Evolutionary conservation across 1,140 invertebrate species (phyloP), one percentile per base, ranked within the genome.

Genomic region (Babylonia areolata): DNA sequence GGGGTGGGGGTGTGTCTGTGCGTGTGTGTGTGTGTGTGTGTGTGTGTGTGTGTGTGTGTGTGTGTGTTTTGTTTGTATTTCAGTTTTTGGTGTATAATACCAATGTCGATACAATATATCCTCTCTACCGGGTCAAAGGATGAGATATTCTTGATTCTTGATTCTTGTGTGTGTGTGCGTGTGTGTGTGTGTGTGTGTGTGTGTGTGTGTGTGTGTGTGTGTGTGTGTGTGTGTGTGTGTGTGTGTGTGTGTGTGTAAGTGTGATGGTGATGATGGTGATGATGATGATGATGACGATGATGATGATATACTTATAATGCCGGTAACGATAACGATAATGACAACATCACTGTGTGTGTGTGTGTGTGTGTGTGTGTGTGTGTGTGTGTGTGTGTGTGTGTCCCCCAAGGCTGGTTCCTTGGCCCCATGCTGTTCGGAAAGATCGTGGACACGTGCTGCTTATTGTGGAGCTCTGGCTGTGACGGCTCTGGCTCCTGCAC

Each of bases 371-470:
- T n/a, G n/a, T n/a, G n/a, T n/a, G n/a, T n/a, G n/a, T n/a, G n/a
- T n/a, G n/a, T n/a, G n/a, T n/a, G n/a, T n/a, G n/a, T n/a, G n/a
- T 23, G 1, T 64, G 58, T 64, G 58, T 12, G 58, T 28, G 17
- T 64, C 15, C 33, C 31, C n/a, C 39, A 77, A 91, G 90, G 88
- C 54, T 90, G 88, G 88, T 88, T 92, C n/a, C 87, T 88, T 31
- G 91, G 90, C 23, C 91, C 91, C 31, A 80, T 91, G 3, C 69
- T 90, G 3, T 90, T 89, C 64, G 90, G 90, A 37, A 37, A 71
- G 6, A 42, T 92, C 20, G 58, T 91, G 1, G 90, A 91, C 85
- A 87, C 85, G 20, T 86, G 89, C 0, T 92, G 90, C 39, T n/a
- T 73, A 6, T 9, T 84, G 37, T 84, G 82, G 82, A 73, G 33